These are phyloP conservation scores for Tapirus indicus DNA, from an alignment of 2,797 vertebrate species.

Conservation along the genomic window DNA sequence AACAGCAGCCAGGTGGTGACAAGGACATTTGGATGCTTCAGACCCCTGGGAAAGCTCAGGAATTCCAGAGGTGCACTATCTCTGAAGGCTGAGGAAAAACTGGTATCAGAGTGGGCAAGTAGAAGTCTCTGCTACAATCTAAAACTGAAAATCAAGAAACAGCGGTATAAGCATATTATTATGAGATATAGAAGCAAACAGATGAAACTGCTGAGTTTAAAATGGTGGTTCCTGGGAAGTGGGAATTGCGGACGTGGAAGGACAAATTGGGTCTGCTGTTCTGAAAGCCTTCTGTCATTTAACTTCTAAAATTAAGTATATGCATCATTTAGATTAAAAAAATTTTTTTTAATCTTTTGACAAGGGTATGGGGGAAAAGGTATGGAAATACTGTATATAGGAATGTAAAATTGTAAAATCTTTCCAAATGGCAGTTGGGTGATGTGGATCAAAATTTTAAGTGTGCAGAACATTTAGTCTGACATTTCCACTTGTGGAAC, in stretches of 20 bases:
- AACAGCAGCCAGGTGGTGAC: background rate
- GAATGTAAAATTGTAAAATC: background rate
- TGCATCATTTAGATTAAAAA: background rate
- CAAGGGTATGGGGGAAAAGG: background rate
- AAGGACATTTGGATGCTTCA: background rate
- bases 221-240: background rate
- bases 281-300: slow-evolving; percentile 6
- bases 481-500: background rate
- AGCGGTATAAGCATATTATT: background rate
- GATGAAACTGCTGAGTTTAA: background rate
- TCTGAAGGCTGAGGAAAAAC: background rate
- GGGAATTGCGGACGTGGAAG: background rate
- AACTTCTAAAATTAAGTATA: slow-evolving; percentile 41
- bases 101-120: background rate
- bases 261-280: background rate
- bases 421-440: background rate
- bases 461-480: background rate
- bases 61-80: background rate
- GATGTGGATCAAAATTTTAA: background rate
- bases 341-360: background rate
- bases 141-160: background rate
- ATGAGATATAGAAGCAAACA: background rate
- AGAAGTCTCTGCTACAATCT: background rate
- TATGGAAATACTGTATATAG: background rate
- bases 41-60: background rate